Base-by-base conservation (phyloP, 2,797 vertebrate genomes). In the Bradypus variegatus region DNA sequence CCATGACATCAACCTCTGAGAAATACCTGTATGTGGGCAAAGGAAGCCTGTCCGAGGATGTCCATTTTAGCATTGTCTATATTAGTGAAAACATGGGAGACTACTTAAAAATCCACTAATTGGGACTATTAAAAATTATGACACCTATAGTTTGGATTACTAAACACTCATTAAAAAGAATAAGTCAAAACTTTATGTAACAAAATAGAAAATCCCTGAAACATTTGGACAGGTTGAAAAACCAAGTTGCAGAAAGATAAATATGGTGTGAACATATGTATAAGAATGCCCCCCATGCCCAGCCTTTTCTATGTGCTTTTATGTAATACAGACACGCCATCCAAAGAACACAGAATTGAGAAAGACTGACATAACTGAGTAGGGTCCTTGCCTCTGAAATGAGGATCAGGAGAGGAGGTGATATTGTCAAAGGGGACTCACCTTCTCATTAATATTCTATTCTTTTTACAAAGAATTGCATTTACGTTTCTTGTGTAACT, bases 31-130 rank as follows among this genome's bases (percentile, higher is more conserved):
- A 3, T 8, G 14, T 58, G 62, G 29, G 50, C 50, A 38, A 69
- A 89, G 67, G 29, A 80, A 48, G 21, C 29, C 3, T 31, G 19
- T 13, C 25, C 55, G 65, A 19, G 36, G 58, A 67, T 27, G 83
- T 55, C 86, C n/a, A 29, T 70, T 55, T 36, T 45, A 55, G 53
- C 6, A 36, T 80, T 92, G 53, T 77, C 93, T 79, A 67, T 36
- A 76, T 85, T 5, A 62, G 36, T 45, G 64, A 69, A 31, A 55
- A 81, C 33, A 36, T 6, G 70, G 33, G 67, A 64, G 76, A 41
- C 23, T 55, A 62, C 6, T 73, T 75, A 55, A 15, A 89, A 85
- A 55, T 50, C 79, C 41, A 53, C 15, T 25, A 4, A 29, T 29
- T 78, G 89, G 45, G 55, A 41, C 31, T 14, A 6, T 55, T 62